Evolutionary conservation across 2,797 vertebrate species (phyloP).

Genomic region (Bradypodion pumilum): DNA sequence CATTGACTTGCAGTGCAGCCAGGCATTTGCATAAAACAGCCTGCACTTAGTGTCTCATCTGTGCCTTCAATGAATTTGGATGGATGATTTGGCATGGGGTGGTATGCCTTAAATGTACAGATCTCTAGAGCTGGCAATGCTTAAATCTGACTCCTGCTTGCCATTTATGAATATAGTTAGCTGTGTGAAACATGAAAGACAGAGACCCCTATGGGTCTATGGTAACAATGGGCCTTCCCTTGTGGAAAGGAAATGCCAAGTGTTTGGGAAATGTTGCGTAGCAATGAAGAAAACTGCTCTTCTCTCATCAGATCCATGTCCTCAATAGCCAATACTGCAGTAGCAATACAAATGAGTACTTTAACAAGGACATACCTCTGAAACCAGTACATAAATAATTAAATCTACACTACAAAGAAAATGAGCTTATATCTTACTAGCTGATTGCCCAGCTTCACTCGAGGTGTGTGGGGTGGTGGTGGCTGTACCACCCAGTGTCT

Average conservation of each 20-base stretch:
- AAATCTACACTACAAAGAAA: not conserved
- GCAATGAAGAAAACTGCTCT: not conserved
- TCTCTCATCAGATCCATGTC: not conserved
- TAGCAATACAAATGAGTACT: no score
- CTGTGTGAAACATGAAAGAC: not conserved
- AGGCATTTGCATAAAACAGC: conserved; percentile 1
- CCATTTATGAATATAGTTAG: conserved; percentile 9
- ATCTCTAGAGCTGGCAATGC: not conserved
- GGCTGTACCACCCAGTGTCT: no score
- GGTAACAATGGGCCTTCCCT: not conserved
- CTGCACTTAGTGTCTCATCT: conserved; percentile 11
- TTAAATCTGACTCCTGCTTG: conserved; percentile 9
- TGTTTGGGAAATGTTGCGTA: not conserved
- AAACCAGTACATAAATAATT: not conserved
- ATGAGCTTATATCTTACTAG: not conserved
- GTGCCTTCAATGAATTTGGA: conserved; percentile 1
- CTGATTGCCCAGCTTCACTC: no score
- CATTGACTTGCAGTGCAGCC: not conserved
- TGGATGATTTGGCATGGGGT: not conserved
- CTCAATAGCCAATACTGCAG: no score
- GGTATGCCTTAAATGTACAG: conserved; percentile 5
- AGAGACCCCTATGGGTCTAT: not conserved
- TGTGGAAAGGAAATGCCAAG: not conserved
- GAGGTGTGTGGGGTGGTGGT: no score
- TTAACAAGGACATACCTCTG: no score